Conservation (phyloP, 2,797 vertebrate species). For the Peromyscus aztecus region DNA sequence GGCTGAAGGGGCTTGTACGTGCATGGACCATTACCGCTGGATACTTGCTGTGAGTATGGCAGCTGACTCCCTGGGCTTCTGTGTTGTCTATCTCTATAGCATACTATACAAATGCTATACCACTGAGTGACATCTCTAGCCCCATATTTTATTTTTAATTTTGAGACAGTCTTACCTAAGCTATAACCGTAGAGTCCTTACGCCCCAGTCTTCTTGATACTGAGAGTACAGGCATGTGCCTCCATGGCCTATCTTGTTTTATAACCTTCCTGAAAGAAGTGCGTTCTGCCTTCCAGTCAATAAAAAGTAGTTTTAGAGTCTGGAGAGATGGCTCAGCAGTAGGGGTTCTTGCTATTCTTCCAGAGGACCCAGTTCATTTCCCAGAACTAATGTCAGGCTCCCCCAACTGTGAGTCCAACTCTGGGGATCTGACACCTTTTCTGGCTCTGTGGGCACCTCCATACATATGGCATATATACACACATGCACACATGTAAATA, state of each 20-base stretch:
- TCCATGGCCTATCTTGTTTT: neutral
- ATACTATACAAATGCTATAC: neutral
- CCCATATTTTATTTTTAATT: neutral
- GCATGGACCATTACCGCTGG: constrained; percentile 97
- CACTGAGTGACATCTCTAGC: neutral
- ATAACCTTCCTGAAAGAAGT: neutral
- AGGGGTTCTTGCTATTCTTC: neutral
- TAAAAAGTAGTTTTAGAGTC: neutral
- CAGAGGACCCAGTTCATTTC: neutral
- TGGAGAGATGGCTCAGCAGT: neutral
- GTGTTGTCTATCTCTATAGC: neutral
- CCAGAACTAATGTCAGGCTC: neutral
- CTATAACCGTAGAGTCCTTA: neutral
- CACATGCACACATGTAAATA: neutral
- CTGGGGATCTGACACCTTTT: neutral
- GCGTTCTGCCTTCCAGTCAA: neutral
- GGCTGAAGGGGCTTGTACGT: constrained; percentile 96
- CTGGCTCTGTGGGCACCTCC: neutral
- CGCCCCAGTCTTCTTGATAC: neutral
- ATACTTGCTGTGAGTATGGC: constrained; percentile 93
- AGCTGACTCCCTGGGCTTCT: neutral
- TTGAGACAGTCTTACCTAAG: neutral
- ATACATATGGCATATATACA: neutral
- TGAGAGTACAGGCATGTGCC: neutral
- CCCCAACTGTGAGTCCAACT: neutral